Evolutionary conservation across 2,888 invertebrate genomes (phyloP), one percentile per base, ranked within the genome.

Genomic region (Hypselothyrea guttata): DNA sequence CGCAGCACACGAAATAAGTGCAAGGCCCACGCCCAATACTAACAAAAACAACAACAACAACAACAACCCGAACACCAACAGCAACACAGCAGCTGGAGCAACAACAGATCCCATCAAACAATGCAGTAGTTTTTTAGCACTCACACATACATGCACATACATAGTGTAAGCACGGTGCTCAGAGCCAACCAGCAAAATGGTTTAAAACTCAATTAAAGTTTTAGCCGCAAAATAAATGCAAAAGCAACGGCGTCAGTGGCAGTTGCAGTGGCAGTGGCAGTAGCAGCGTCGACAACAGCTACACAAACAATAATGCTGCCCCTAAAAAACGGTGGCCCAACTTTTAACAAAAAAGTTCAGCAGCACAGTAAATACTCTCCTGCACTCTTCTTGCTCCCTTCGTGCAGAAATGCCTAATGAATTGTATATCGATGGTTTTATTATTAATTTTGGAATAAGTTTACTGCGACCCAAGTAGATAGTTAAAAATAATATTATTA

Each of bases 161-260:
- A 28, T 7, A 42, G 40, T 33, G 54, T 48, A 76, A 75, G 38
- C 61, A 54, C 44, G 48, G 34, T 34, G 16, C 35, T 47, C n/a
- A n/a, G 58, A 45, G 57, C 57, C 71, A 46, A 71, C 61, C 69
- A 55, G 56, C 65, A 82, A 83, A 81, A 85, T 75, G 81, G 85
- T 85, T 82, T 85, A 75, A 82, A 82, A 82, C 81, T 85, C 81
- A 82, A 82, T 82, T 82, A 82, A 82, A 82, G 81, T 82, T 82
- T 85, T 82, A 76, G 85, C 81, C 81, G 79, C 81, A 82, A 85
- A 82, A 82, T 82, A 83, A 85, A 82, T 82, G 79, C 71, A 79
- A 85, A 84, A 85, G 66, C 70, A 41, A 63, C 41, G 57, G 46
- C 47, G 35, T 22, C 22, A 22, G 28, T 9, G 9, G 28, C 28